phyloP scores from a whole-genome alignment of 2,888 invertebrate species.

The Amaurobius ferox region DNA sequence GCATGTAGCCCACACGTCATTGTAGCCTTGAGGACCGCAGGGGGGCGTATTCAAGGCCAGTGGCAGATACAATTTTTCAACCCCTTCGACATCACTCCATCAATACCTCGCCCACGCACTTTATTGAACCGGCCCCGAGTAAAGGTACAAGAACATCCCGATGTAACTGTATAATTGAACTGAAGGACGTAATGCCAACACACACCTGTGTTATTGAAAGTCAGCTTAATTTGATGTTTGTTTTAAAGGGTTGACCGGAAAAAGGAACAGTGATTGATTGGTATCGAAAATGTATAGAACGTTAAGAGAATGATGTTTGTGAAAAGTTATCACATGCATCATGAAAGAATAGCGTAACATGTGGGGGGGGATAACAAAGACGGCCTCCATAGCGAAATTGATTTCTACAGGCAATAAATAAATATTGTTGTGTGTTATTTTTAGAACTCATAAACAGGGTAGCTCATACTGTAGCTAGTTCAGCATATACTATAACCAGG shows the following conservation, averaged over 20 bases:
- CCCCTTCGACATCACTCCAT: constrained; percentile 29
- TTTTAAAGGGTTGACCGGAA: not conserved
- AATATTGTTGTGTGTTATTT: too few relatives aligned
- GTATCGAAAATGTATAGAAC: too few relatives aligned
- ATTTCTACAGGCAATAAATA: too few relatives aligned
- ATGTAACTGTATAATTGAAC: not conserved
- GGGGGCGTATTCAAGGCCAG: constrained; percentile 42
- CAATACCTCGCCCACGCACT: constrained; percentile 20
- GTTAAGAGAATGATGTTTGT: too few relatives aligned
- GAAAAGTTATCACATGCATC: too few relatives aligned
- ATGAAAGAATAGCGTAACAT: too few relatives aligned
- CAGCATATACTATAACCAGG: too few relatives aligned
- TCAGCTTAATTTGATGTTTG: not conserved
- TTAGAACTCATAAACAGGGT: too few relatives aligned
- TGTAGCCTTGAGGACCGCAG: constrained; percentile 4
- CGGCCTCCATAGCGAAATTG: too few relatives aligned
- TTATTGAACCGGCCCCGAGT: not conserved
- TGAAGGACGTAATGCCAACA: not conserved
- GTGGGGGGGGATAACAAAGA: too few relatives aligned
- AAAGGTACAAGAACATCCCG: too few relatives aligned
- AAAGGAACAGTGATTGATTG: not conserved
- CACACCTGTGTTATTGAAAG: not conserved
- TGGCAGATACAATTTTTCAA: constrained; percentile 39
- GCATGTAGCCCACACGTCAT: constrained; percentile 35
- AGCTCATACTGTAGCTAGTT: too few relatives aligned